Conservation (phyloP, 1,140 invertebrate genomes). For the Holcopasites calliopsidis region DNA sequence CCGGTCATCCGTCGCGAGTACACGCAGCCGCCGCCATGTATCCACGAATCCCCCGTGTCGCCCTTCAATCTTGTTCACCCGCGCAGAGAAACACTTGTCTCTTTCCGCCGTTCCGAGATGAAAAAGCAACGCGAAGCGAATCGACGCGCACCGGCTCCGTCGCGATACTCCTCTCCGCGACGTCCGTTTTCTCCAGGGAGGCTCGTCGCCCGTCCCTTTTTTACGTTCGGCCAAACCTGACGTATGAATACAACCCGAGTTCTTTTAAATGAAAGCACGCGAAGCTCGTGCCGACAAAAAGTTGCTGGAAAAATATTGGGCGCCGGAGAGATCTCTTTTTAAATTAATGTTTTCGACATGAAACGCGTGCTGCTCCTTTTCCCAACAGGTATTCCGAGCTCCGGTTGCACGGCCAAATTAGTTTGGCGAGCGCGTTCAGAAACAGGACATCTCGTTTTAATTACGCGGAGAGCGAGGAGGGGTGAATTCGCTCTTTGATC, state of each 20-base stretch:
- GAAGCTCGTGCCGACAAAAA: background rate
- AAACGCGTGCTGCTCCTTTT: background rate
- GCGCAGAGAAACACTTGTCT: background rate
- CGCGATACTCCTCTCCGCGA: background rate
- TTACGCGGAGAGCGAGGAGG: background rate
- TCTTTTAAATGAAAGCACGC: background rate
- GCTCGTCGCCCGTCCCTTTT: background rate
- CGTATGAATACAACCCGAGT: background rate
- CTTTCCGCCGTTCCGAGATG: background rate
- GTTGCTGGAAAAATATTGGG: too few species aligned
- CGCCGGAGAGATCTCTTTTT: background rate
- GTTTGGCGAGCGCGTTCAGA: background rate
- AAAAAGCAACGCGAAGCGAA: background rate
- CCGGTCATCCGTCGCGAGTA: background rate
- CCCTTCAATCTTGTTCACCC: background rate
- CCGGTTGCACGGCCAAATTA: constrained; percentile 1
- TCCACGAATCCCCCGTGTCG: background rate
- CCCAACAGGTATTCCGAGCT: background rate
- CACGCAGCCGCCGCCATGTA: background rate
- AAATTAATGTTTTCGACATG: constrained; percentile 18
- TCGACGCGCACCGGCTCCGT: background rate
- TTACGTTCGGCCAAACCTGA: background rate
- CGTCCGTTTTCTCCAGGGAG: background rate
- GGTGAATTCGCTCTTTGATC: background rate
- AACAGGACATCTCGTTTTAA: constrained; percentile 1